Evolutionary conservation across 1,140 invertebrate genomes (phyloP), one percentile per base, ranked within the genome.

Genomic region (Drosophila arawakana): DNA sequence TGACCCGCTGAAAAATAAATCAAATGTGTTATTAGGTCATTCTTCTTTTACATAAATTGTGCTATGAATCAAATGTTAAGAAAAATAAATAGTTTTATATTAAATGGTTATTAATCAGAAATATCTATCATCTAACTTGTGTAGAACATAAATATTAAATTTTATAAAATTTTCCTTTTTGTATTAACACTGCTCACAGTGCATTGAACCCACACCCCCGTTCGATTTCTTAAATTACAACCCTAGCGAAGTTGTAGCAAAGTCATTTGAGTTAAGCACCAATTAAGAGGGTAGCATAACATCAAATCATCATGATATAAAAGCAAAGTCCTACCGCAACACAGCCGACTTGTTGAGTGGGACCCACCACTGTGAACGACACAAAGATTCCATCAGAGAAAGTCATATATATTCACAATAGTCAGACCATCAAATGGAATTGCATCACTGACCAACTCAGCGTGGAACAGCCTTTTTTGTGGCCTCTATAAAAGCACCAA

Each of bases 221-320:
- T 18, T 44, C 7, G 25, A 43, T 11, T 43, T n/a, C 41, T 43
- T 43, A n/a, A 1, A 55, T 54, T 47, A 49, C 71, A 10, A 57
- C 49, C 15, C 50, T 61, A 21, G 54, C 7, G 5, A 8, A 57
- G 55, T 80, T 80, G 76, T 59, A 47, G 67, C 63, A 18, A 2
- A 73, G 80, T 83, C 80, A 76, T 88, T 89, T 41, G 67, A 88
- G 67, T 88, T 88, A 89, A 88, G 86, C 70, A 83, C 70, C 83
- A 80, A 89, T 88, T 83, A 86, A 83, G 58, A 30, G 46, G 44
- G 34, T 44, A 49, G 60, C 76, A 49, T 62, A 21, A 4, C 21
- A 66, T 11, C 15, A 46, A 35, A 41, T 60, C 57, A 61, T 21
- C 46, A 49, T 47, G 13, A 7, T 44, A 58, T 9, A 61, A 50